Evolutionary conservation across 2,797 vertebrate genomes (phyloP).

Genomic region (Nasua narica): DNA sequence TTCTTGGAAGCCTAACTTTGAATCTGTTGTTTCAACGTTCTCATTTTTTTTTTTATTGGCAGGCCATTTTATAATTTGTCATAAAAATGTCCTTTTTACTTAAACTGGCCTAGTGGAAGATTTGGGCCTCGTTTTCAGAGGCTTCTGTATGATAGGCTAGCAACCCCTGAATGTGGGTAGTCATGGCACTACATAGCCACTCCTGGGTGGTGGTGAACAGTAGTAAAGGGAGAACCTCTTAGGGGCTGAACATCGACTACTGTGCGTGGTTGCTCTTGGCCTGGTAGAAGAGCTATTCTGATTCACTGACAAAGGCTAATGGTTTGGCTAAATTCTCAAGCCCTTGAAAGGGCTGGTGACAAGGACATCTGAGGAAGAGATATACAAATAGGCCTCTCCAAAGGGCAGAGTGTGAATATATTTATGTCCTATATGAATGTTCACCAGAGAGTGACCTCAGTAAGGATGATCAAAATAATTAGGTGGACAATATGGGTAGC

Average conservation of each 20-base stretch:
- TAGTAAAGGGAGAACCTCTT: neutral
- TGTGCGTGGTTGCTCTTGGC: neutral
- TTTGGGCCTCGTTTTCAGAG: neutral
- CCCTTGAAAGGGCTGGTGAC: neutral
- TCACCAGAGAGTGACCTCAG: neutral
- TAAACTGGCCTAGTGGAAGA: neutral
- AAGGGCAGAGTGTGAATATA: neutral
- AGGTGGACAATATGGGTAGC: neutral
- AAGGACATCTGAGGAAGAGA: neutral
- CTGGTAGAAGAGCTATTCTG: neutral
- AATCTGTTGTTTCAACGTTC: conserved; percentile 8
- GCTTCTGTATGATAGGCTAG: neutral
- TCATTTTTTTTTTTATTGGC: conserved; percentile 21
- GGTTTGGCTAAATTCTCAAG: neutral
- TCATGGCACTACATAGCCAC: rapidly evolving
- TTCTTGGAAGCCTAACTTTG: neutral
- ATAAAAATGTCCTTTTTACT: neutral
- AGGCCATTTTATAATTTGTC: conserved; percentile 21
- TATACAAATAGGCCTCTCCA: neutral
- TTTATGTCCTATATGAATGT: neutral
- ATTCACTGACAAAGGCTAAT: neutral
- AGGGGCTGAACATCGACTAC: too few relatives aligned
- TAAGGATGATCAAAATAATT: neutral
- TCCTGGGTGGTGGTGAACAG: neutral
- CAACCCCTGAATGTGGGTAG: neutral